Evolutionary conservation across 2,888 invertebrate genomes (phyloP).

Genomic region (Sceliomorpha sp.): DNA sequence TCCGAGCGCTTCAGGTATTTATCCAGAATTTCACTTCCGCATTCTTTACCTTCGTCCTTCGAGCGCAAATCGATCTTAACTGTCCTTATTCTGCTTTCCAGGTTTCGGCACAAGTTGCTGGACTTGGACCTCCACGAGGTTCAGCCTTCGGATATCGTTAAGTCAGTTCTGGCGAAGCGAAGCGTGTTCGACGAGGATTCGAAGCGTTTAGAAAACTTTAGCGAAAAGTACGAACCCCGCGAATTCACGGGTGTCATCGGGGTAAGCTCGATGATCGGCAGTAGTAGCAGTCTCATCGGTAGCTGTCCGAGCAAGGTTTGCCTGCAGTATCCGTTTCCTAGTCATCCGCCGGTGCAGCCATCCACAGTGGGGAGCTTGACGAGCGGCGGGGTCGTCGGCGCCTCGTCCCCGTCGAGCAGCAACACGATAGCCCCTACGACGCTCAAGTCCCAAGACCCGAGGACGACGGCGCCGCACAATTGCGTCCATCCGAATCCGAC

Average conservation of each 20-base stretch:
- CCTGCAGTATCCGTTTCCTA: slow-evolving; percentile 89
- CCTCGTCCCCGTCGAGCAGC: slow-evolving; percentile 72
- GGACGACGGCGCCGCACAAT: slow-evolving; percentile 67
- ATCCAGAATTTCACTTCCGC: slow-evolving; percentile 67
- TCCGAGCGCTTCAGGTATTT: slow-evolving; percentile 82
- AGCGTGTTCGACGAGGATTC: slow-evolving; percentile 98
- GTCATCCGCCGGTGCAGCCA: slow-evolving; percentile 85
- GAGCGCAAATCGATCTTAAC: no score
- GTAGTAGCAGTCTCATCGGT: slow-evolving; percentile 48
- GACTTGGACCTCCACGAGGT: slow-evolving; percentile 90
- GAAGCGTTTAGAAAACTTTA: slow-evolving; percentile 93
- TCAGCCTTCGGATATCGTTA: slow-evolving; percentile 96
- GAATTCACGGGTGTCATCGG: slow-evolving; percentile 81
- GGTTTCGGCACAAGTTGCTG: slow-evolving; percentile 87
- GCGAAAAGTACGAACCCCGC: slow-evolving; percentile 89
- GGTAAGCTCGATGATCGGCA: slow-evolving; percentile 67
- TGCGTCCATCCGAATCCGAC: slow-evolving; percentile 73
- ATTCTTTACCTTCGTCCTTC: no score
- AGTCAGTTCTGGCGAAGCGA: slow-evolving; percentile 93
- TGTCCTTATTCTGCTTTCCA: no score
- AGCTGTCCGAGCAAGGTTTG: slow-evolving; percentile 81
- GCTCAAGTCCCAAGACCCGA: slow-evolving; percentile 68
- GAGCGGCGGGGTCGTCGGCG: slow-evolving; percentile 55
- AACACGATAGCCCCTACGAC: slow-evolving; percentile 69
- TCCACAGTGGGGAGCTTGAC: slow-evolving; percentile 68